Evolutionary conservation across 2,113 vertebrate genomes (phyloP), one percentile per base, ranked within the genome.

Genomic region (Propithecus coquereli): DNA sequence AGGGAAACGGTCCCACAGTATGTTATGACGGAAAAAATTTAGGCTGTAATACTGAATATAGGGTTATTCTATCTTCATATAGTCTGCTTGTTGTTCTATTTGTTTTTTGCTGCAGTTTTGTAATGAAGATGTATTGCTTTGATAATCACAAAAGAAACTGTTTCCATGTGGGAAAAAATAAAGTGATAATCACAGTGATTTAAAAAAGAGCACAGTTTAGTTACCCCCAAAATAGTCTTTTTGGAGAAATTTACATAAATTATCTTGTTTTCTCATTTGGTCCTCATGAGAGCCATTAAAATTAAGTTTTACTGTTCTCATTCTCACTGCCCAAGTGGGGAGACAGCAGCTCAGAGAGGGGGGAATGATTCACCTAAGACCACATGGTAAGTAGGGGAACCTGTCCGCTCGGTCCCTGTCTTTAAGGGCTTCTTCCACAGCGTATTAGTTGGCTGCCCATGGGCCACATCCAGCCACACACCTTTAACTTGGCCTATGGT

Each of bases 111-210:
- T 83, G 5, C 6, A 25, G 5, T 73, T 93, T 77, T 74, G 17
- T 18, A 30, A 6, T 89, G 68, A 89, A 59, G 45, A 61, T 87
- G 3, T 76, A 45, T 77, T 89, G 18, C 45, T 89, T 76, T 91
- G 74, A 57, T 68, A 37, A 74, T 92, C 32, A 94, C 43, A 92
- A 87, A 91, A 82, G 80, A 77, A 90, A 37, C 25, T 47, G 52
- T 91, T 95, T 90, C 4, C 11, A 52, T 11, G 80, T 71, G 65
- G 61, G 61, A 40, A 87, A 82, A 70, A 71, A 27, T 32, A 22
- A 91, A 92, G 23, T 50, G 54, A n/a, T 79, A 25, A 37, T 80
- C 27, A 25, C 77, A 68, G 2, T 45, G 45, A 30, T 54, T n/a
- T 79, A 94, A 83, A 34, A 45, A 34, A 34, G 45, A 91, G 18